These are phyloP conservation scores for Leptinotarsa haldemani DNA, from an alignment of 2,888 invertebrate species.

Conservation along the genomic window DNA sequence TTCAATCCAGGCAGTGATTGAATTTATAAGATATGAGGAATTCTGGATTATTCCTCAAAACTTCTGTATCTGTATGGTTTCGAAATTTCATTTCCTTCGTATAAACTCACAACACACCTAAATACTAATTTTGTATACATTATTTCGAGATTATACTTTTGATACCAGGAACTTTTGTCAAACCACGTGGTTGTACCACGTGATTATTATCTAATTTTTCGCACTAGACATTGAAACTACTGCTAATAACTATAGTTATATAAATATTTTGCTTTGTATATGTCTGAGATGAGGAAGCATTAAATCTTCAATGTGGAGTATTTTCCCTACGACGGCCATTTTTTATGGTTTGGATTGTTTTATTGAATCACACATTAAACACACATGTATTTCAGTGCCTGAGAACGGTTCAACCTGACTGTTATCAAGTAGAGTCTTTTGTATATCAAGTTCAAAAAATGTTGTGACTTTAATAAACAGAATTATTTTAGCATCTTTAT, in stretches of 20 bases:
- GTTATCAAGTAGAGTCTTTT: too few species aligned
- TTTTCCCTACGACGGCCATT: background rate
- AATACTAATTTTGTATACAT: slow-evolving; percentile 16
- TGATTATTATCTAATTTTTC: slow-evolving; percentile 2
- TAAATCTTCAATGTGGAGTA: background rate
- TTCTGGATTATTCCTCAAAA: background rate
- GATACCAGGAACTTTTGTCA: slow-evolving; percentile 14
- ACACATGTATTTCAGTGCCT: too few species aligned
- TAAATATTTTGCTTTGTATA: slow-evolving; percentile 4
- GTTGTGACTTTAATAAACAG: too few species aligned
- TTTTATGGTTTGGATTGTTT: background rate
- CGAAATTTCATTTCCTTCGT: background rate
- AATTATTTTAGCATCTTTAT: too few species aligned
- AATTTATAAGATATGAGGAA: background rate
- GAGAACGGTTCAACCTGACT: too few species aligned
- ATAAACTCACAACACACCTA: slow-evolving; percentile 3
- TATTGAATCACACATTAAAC: too few species aligned
- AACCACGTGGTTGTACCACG: slow-evolving; percentile 13
- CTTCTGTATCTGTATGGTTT: background rate
- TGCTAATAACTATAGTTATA: slow-evolving; percentile 2
- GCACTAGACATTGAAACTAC: slow-evolving; percentile 12
- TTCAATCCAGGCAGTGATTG: background rate
- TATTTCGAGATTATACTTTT: slow-evolving; percentile 16
- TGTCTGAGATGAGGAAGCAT: slow-evolving; percentile 1
- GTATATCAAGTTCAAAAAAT: too few species aligned